Percentiles rank a stretch among this genome's conserved stretches.
These are phyloP conservation scores for Agapornis canus DNA, from an alignment of 2,797 vertebrate species.

Conservation along the genomic window DNA sequence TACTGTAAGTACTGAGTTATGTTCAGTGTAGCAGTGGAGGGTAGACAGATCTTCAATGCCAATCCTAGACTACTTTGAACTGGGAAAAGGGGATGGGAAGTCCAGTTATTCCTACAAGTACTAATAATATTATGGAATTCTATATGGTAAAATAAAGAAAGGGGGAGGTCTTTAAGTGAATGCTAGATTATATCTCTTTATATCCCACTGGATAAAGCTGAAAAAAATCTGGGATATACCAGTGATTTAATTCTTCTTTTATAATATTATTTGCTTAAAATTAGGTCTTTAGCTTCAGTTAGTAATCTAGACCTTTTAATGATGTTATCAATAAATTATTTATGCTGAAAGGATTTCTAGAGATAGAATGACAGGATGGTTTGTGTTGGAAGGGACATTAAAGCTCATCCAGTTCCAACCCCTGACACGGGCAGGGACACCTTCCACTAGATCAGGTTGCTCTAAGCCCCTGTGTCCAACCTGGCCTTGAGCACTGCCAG, in stretches of 20 bases:
- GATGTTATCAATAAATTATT: not conserved
- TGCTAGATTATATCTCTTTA: not conserved
- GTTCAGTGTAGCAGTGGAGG: fast-evolving
- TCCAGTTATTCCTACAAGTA: not conserved
- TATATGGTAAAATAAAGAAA: not conserved
- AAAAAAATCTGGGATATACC: not conserved
- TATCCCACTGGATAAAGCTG: not conserved
- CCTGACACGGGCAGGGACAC: too few relatives aligned
- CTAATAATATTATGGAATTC: not conserved
- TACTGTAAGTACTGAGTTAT: fast-evolving
- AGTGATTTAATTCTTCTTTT: not conserved
- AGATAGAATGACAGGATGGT: not conserved
- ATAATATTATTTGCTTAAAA: not conserved
- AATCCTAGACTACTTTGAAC: not conserved
- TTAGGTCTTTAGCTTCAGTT: not conserved
- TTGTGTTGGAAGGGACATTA: not conserved
- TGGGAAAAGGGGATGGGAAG: not conserved
- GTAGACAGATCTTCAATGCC: not conserved
- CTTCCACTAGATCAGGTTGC: too few relatives aligned
- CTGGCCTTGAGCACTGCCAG: too few relatives aligned
- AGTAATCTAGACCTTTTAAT: not conserved
- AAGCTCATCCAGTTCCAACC: not conserved
- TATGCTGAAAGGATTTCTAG: not conserved
- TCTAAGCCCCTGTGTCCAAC: too few relatives aligned
- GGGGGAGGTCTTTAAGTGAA: not conserved